These are phyloP conservation scores for Sarcophaga carnaria DNA, from an alignment of 2,888 invertebrate species.

Conservation along the genomic window DNA sequence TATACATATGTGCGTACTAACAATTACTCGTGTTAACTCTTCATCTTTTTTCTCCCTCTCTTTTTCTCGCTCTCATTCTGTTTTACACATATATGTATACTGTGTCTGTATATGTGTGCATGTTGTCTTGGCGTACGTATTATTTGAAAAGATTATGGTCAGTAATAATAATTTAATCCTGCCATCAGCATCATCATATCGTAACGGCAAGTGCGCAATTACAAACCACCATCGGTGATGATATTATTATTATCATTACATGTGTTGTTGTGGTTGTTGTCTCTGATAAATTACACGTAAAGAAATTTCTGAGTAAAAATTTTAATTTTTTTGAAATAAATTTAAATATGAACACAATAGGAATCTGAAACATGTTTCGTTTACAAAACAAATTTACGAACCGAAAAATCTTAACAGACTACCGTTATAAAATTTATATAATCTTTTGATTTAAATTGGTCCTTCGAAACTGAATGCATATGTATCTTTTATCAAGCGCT, in stretches of 20 bases:
- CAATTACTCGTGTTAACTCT: too few relatives aligned
- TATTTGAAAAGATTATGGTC: conserved; percentile 37
- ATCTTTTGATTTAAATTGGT: too few relatives aligned
- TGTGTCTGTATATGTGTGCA: background rate
- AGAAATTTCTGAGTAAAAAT: background rate
- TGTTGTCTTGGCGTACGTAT: background rate
- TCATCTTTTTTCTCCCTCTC: background rate
- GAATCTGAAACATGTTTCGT: too few relatives aligned
- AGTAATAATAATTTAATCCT: conserved; percentile 45
- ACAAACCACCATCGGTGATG: conserved; percentile 3
- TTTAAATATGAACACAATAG: too few relatives aligned
- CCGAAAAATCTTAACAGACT: too few relatives aligned
- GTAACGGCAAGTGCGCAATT: conserved; percentile 45
- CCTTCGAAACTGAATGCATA: too few relatives aligned
- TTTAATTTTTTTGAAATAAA: too few relatives aligned
- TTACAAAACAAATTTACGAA: too few relatives aligned
- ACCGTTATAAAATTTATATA: too few relatives aligned
- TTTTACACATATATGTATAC: background rate
- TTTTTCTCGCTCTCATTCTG: too few relatives aligned
- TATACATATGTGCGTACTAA: background rate
- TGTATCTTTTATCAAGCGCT: too few relatives aligned
- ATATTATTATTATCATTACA: background rate
- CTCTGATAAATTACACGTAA: background rate
- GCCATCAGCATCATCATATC: background rate
- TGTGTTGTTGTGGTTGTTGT: background rate